phyloP scores from a whole-genome alignment of 2,113 vertebrate genomes.

The Zapus hudsonius region DNA sequence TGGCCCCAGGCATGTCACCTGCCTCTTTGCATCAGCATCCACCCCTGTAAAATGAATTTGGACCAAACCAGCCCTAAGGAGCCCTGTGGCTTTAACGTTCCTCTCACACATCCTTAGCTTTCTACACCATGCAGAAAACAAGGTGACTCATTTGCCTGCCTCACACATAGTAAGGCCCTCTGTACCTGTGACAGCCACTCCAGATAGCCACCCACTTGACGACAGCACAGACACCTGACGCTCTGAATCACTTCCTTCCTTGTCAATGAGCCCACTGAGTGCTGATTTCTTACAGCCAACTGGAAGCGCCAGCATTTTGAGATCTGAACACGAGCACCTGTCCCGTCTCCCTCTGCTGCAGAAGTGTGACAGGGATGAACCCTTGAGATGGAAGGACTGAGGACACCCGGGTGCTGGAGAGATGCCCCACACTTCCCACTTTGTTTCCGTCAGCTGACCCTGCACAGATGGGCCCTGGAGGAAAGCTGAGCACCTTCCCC shows the following conservation, averaged over 20 bases:
- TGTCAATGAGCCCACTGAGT: slow-evolving; percentile 23
- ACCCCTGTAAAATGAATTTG: background rate
- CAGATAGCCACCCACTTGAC: background rate
- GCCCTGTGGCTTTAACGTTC: background rate
- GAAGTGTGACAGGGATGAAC: rapidly evolving
- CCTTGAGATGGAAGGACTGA: background rate
- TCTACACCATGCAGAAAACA: background rate
- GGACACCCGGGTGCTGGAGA: background rate
- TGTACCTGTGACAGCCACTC: background rate
- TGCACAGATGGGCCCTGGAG: background rate
- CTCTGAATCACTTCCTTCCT: background rate
- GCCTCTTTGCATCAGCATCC: background rate
- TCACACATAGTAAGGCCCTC: background rate
- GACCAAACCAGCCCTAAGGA: background rate
- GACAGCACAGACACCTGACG: background rate
- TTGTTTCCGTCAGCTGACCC: background rate
- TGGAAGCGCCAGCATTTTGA: slow-evolving; percentile 39
- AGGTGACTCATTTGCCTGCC: background rate
- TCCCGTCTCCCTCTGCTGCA: background rate
- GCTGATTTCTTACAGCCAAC: slow-evolving; percentile 49
- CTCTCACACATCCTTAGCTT: background rate
- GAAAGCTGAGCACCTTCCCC: background rate
- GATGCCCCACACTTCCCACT: background rate
- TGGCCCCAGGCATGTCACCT: background rate
- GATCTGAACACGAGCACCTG: background rate